Evolutionary conservation across 2,888 invertebrate genomes (phyloP), one percentile per base, ranked within the genome.

Genomic region (Anodontia alba): DNA sequence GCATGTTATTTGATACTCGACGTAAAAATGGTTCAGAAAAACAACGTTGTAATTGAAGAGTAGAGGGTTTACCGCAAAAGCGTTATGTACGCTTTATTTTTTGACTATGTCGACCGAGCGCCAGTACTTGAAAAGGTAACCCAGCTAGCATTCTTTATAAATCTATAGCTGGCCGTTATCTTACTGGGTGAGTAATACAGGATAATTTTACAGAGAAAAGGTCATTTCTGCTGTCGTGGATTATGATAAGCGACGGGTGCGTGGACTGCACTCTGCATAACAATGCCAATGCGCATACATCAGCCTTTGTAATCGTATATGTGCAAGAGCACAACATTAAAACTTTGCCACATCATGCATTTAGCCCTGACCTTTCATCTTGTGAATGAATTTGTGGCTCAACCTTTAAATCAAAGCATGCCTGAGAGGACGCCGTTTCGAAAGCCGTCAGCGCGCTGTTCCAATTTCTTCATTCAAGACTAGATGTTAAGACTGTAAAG

Each of bases 111-210:
- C 20, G 54, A 36, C n/a, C 38, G 38, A 33, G 33, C 54, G 8
- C 72, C 54, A 33, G n/a, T 72, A n/a, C 23, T 23, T 36, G 72
- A 72, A 36, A n/a, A 54, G n/a, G n/a, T n/a, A n/a, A n/a, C n/a
- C n/a, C n/a, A n/a, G n/a, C n/a, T n/a, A n/a, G n/a, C n/a, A n/a
- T n/a, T n/a, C n/a, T n/a, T n/a, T n/a, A n/a, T n/a, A n/a, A n/a
- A n/a, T n/a, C n/a, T n/a, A n/a, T n/a, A n/a, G n/a, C n/a, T n/a
- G n/a, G n/a, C n/a, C n/a, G n/a, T n/a, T n/a, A n/a, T n/a, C n/a
- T n/a, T n/a, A n/a, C n/a, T n/a, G n/a, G 33, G 29, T 0, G 3
- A 72, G 54, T 54, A 54, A 54, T 23, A 36, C 38, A n/a, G 54
- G 33, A 72, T 46, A 1, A n/a, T 36, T 36, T 54, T 72, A 72